Conservation (phyloP, 2,888 invertebrate species). For the Teleiodes luculella region DNA sequence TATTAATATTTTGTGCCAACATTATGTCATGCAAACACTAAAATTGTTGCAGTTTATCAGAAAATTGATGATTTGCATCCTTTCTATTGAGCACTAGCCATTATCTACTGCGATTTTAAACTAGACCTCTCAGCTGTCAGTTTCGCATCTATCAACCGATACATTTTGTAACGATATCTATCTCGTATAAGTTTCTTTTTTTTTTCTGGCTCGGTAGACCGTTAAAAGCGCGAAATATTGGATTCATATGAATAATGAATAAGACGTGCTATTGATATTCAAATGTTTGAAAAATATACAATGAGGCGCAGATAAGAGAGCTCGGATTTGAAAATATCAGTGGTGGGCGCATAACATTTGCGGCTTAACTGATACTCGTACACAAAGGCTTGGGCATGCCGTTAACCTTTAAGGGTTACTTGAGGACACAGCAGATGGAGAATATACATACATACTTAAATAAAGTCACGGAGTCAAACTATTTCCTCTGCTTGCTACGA, state of each 20-base stretch:
- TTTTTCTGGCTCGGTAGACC: background rate
- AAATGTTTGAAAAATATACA: background rate
- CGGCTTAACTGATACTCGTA: no score
- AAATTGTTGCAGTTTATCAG: background rate
- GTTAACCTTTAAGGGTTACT: no score
- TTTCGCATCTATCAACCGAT: background rate
- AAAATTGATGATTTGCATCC: background rate
- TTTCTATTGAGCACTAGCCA: background rate
- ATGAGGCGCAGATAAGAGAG: background rate
- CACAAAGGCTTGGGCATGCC: no score
- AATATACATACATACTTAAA: no score
- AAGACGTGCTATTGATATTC: background rate
- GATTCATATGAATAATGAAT: background rate
- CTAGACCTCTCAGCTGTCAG: background rate
- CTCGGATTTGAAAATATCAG: background rate
- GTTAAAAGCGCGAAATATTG: background rate
- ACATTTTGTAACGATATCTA: background rate
- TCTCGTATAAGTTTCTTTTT: background rate
- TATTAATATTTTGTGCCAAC: background rate
- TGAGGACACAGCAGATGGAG: no score
- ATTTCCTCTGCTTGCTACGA: no score
- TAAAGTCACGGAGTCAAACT: no score
- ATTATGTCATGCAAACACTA: background rate
- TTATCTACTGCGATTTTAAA: background rate
- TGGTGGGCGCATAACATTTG: background rate